Conservation (phyloP, 2,113 vertebrate genomes). For the Arenaria interpres region DNA sequence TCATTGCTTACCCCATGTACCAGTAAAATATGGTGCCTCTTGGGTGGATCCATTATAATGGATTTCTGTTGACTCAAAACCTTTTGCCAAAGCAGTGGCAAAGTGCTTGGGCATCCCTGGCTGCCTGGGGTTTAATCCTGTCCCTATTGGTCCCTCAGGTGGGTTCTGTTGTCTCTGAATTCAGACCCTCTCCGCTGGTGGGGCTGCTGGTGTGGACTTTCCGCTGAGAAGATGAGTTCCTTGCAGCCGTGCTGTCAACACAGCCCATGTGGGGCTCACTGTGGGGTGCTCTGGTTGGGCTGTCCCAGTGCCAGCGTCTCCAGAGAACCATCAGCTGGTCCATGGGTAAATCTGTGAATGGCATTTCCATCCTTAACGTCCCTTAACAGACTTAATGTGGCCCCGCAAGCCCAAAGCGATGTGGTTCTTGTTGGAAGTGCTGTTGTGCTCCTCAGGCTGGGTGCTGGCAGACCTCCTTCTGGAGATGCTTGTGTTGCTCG, state of each 20-base stretch:
- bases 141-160: neutral
- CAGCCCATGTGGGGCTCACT: neutral
- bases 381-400: accelerated
- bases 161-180: neutral
- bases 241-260: neutral
- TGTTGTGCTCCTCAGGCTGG: accelerated
- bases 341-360: neutral
- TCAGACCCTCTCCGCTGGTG: neutral
- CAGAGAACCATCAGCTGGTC: neutral
- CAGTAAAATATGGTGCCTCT: neutral
- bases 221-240: neutral
- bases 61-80: neutral
- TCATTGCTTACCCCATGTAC: accelerated
- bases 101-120: neutral
- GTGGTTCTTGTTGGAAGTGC: neutral
- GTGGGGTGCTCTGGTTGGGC: neutral
- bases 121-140: neutral
- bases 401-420: accelerated
- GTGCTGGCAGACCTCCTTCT: neutral
- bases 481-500: neutral
- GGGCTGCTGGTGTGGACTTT: neutral
- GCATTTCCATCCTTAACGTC: neutral
- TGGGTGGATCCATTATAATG: neutral
- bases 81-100: neutral
- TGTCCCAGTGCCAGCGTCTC: neutral